phyloP scores from a whole-genome alignment of 2,113 vertebrate species.

The Heterochromis multidens region DNA sequence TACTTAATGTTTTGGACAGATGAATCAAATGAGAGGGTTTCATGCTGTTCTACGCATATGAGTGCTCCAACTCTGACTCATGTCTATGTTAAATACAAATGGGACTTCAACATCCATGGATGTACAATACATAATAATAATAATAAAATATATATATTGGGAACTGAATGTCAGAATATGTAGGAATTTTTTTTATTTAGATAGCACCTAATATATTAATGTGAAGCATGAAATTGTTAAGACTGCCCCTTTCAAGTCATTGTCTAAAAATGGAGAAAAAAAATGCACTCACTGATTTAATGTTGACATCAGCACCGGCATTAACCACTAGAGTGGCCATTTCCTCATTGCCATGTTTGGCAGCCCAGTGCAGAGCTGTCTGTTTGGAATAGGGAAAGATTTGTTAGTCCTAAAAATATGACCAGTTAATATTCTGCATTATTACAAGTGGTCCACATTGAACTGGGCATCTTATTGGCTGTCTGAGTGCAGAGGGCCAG shows the following conservation, averaged over 20 bases:
- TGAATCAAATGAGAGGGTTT: background rate
- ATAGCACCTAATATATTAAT: background rate
- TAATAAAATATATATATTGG: background rate
- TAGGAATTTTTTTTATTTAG: fast-evolving
- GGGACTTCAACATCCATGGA: background rate
- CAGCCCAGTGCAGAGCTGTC: slow-evolving; percentile 83
- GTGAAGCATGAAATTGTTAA: background rate
- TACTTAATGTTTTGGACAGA: background rate
- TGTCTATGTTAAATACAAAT: background rate
- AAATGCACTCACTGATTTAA: slow-evolving; percentile 73
- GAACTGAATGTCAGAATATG: background rate
- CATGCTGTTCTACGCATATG: background rate
- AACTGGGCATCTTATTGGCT: slow-evolving; percentile 34
- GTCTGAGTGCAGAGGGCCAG: slow-evolving; percentile 49
- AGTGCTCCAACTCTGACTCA: background rate
- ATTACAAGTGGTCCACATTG: background rate
- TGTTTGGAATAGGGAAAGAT: slow-evolving; percentile 21
- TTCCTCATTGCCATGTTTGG: slow-evolving; percentile 79
- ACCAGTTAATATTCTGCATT: background rate
- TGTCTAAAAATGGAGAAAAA: background rate
- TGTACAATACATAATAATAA: too few relatives aligned
- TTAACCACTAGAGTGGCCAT: slow-evolving; percentile 73
- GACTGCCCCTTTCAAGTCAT: background rate
- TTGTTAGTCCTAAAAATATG: background rate
- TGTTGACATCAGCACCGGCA: slow-evolving; percentile 78